Conservation (phyloP, 2,113 vertebrate species). For the Sinosuthora webbiana region DNA sequence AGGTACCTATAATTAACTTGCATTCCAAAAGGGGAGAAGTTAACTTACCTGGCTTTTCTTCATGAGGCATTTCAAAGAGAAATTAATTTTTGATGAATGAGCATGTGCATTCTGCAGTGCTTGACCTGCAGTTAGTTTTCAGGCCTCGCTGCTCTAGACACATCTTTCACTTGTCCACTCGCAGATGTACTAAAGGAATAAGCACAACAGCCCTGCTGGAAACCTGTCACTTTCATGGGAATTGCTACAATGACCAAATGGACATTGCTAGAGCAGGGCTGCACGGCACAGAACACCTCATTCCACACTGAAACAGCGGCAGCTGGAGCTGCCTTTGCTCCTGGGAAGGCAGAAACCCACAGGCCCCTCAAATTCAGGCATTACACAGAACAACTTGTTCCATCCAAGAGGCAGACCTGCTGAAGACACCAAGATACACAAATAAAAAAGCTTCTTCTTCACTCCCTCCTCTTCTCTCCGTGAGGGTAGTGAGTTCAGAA, state of each 20-base stretch:
- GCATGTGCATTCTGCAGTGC: background rate
- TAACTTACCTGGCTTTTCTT: background rate
- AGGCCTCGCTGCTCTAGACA: background rate
- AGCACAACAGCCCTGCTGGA: background rate
- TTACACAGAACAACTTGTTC: background rate
- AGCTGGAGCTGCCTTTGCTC: background rate
- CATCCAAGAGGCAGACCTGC: background rate
- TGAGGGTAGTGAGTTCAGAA: background rate
- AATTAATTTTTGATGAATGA: constrained; percentile 1
- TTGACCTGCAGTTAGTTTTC: background rate
- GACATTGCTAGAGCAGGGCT: background rate
- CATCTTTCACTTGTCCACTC: background rate
- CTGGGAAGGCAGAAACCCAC: background rate
- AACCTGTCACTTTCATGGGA: rapidly evolving
- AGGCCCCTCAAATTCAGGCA: rapidly evolving
- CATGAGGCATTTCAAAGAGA: background rate
- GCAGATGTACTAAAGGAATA: background rate
- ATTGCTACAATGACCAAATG: background rate
- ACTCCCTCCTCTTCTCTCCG: background rate
- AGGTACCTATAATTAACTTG: constrained; percentile 43
- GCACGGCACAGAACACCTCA: no score
- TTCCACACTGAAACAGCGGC: background rate
- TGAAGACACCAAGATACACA: background rate
- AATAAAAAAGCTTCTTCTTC: background rate
- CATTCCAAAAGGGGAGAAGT: constrained; percentile 12